phyloP scores from a whole-genome alignment of 2,888 invertebrate species.

The Dynastes tityus region DNA sequence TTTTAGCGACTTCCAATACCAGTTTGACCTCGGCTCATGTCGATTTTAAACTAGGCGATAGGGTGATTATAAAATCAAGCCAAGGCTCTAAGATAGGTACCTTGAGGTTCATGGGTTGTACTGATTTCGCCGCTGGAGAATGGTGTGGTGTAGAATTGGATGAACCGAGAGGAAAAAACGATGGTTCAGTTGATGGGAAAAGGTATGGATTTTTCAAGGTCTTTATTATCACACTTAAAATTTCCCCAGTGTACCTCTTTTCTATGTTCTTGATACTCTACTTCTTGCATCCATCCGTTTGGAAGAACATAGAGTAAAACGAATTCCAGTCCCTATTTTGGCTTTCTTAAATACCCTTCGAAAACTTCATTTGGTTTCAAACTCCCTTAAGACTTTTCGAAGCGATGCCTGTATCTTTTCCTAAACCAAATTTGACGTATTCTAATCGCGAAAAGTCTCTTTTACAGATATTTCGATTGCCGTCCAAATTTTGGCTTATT shows the following conservation, averaged over 20 bases:
- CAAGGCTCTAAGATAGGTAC: constrained; percentile 92
- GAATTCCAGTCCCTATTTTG: no score
- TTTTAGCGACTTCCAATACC: constrained; percentile 71
- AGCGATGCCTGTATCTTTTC: neutral
- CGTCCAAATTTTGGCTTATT: constrained; percentile 93
- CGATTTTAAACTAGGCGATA: constrained; percentile 88
- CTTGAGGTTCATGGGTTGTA: constrained; percentile 87
- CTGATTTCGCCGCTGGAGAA: constrained; percentile 93
- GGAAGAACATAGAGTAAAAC: no score
- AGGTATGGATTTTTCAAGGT: constrained; percentile 71
- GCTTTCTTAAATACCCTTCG: no score
- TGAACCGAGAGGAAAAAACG: constrained; percentile 95
- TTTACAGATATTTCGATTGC: constrained; percentile 92
- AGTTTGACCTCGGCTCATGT: constrained; percentile 71
- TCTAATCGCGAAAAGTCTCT: neutral
- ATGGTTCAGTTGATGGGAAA: constrained; percentile 93
- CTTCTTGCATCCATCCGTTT: no score
- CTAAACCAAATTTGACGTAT: neutral
- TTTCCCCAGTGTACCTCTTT: no score
- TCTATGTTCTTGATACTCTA: no score
- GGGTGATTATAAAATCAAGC: constrained; percentile 91
- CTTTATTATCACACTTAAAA: no score
- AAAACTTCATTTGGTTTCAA: no score
- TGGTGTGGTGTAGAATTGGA: constrained; percentile 98
- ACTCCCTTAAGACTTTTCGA: no score